These are phyloP conservation scores for Bugula neritina DNA, from an alignment of 2,888 invertebrate species.

Conservation along the genomic window DNA sequence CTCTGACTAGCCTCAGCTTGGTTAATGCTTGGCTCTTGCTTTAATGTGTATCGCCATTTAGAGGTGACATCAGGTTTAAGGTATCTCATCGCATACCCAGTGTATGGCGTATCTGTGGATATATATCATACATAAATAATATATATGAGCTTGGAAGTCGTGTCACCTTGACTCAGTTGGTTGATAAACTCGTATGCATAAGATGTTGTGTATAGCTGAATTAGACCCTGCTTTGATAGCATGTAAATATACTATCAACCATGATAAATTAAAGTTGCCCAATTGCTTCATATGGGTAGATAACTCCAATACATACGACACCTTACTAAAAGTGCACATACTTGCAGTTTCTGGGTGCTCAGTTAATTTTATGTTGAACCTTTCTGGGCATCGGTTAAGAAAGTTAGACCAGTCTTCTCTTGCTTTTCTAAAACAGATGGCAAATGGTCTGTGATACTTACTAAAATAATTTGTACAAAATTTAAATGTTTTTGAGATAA, in stretches of 20 bases:
- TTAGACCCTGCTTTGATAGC: too few relatives aligned
- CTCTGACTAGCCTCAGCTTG: conserved; percentile 39
- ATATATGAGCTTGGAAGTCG: neutral
- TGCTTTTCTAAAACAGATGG: conserved; percentile 36
- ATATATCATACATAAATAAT: neutral
- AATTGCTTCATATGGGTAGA: too few relatives aligned
- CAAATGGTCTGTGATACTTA: too few relatives aligned
- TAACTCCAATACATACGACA: too few relatives aligned
- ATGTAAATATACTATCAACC: too few relatives aligned
- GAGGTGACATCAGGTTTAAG: conserved; percentile 37
- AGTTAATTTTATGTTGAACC: conserved; percentile 44
- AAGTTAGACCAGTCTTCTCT: conserved; percentile 45
- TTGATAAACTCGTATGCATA: neutral
- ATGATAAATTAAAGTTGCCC: too few relatives aligned
- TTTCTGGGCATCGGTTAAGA: conserved; percentile 43
- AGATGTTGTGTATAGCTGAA: too few relatives aligned
- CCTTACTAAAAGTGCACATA: too few relatives aligned
- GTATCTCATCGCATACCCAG: conserved; percentile 47
- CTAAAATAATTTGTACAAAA: too few relatives aligned
- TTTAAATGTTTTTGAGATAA: too few relatives aligned
- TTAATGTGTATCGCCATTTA: conserved; percentile 38
- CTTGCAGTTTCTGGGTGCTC: conserved; percentile 42
- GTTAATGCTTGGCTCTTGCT: conserved; percentile 44
- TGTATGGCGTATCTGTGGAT: conserved; percentile 32
- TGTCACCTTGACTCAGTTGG: neutral